Percentiles rank a stretch among this genome's conserved stretches.
phyloP scores from a whole-genome alignment of 2,113 vertebrate genomes.

The Ailurus styani region DNA sequence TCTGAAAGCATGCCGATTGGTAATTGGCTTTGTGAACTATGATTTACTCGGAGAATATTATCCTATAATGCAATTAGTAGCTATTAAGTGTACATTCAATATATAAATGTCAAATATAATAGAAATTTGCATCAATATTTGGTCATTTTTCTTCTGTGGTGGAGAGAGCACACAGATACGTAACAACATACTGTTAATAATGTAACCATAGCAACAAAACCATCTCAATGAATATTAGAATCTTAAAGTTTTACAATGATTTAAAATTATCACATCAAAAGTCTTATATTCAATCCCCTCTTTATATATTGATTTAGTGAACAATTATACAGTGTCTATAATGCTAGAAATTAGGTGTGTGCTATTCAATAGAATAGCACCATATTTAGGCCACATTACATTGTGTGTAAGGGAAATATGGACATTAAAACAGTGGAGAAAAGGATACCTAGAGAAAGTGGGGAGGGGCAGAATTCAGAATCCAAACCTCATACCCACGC shows the following conservation, averaged over 20 bases:
- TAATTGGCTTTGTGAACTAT: background rate
- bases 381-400: background rate
- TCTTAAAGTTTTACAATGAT: background rate
- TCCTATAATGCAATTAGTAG: background rate
- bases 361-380: background rate
- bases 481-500: background rate
- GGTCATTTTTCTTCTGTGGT: background rate
- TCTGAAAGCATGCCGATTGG: background rate
- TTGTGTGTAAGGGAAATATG: background rate
- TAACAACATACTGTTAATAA: background rate
- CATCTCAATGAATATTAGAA: background rate
- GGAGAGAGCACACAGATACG: background rate
- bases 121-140: background rate
- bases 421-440: background rate
- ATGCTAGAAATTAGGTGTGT: background rate
- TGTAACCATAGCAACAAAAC: background rate
- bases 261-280: background rate
- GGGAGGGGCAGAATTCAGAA: background rate
- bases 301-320: background rate
- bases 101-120: background rate
- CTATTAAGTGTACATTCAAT: background rate
- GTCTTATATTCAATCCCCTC: background rate
- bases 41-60: background rate
- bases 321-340: background rate
- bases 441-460: background rate